Base-by-base conservation (phyloP, 2,888 invertebrate species). In the Rhorus exstirpatorius region DNA sequence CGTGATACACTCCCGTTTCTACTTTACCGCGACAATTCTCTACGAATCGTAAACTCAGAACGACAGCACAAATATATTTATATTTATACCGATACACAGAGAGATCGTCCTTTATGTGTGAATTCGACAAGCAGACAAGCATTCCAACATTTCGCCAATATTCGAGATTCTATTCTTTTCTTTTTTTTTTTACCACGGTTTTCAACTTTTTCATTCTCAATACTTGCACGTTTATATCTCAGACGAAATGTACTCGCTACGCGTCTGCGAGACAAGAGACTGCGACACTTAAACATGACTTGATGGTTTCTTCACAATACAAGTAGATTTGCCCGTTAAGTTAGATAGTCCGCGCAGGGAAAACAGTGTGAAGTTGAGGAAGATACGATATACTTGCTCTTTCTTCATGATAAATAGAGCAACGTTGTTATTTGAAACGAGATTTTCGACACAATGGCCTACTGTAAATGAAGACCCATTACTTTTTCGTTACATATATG, bases 1-100 rank as follows among this genome's bases (percentile, higher is more conserved):
- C 65, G 75, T 58, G 65, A 46, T 58, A 46, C 55, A 19, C 65
- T 78, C 14, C 55, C 71, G 31, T 63, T 65, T 71, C 61, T 46
- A 35, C 70, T 19, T n/a, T 60, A 7, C 49, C 8, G 38, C 55
- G 21, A 19, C 26, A 38, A 61, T 49, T 68, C 79, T 55, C 51
- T 68, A n/a, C 14, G 61, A 67, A 61, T 60, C 79, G 72, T 79
- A 79, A 74, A 79, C 31, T 24, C 21, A 55, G 75, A 75, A 46
- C 31, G 65, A 46, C 31, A 41, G 17, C 12, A 53, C 51, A 51
- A 35, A 49, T 35, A 24, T 19, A 44, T 63, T 10, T 4, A 6
- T 19, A 53, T 31, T 12, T 19, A 12, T 61, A 53, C 14, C 14
- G 10, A 17, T 46, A 53, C 24, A 65, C 8, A 46, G 7, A 10